These are phyloP conservation scores for Xanthostigma xanthostigma DNA, from an alignment of 2,888 invertebrate genomes.

Conservation along the genomic window DNA sequence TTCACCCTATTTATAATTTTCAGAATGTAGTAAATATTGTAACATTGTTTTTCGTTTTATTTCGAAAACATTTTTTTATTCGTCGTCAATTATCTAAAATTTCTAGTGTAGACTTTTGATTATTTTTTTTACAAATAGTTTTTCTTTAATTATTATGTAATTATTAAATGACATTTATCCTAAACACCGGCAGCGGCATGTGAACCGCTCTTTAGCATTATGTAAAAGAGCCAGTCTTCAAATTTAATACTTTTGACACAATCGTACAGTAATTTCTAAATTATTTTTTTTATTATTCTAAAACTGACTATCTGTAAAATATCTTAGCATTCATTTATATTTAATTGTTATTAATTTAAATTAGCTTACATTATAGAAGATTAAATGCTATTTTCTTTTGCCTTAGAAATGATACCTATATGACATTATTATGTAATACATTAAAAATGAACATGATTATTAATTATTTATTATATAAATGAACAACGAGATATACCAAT, in stretches of 20 bases:
- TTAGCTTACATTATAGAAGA: conserved; percentile 5
- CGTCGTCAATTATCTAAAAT: conserved; percentile 19
- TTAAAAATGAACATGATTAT: conserved; percentile 2
- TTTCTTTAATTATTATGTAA: background rate
- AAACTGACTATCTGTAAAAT: conserved; percentile 17
- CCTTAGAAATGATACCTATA: conserved; percentile 7
- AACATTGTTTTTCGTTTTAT: background rate
- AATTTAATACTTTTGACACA: conserved; percentile 32
- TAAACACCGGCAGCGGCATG: conserved; percentile 22
- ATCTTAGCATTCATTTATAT: conserved; percentile 9
- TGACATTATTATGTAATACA: conserved; percentile 1
- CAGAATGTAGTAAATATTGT: too few relatives aligned
- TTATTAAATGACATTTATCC: conserved; percentile 24
- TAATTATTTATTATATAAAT: background rate
- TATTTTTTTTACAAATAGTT: conserved; percentile 21
- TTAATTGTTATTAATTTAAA: conserved; percentile 3
- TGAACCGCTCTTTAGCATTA: conserved; percentile 14
- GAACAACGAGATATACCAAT: background rate
- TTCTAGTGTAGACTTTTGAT: conserved; percentile 5
- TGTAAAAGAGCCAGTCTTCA: conserved; percentile 31
- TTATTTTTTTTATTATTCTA: too few relatives aligned
- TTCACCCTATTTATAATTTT: too few relatives aligned
- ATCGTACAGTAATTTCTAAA: conserved; percentile 24
- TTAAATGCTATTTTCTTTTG: conserved; percentile 5
- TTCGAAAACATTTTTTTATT: conserved; percentile 20